Percentiles rank a stretch among this genome's conserved stretches.
Evolutionary conservation across 2,888 invertebrate genomes (phyloP).

Genomic region (Drosophila hawaiiensis): DNA sequence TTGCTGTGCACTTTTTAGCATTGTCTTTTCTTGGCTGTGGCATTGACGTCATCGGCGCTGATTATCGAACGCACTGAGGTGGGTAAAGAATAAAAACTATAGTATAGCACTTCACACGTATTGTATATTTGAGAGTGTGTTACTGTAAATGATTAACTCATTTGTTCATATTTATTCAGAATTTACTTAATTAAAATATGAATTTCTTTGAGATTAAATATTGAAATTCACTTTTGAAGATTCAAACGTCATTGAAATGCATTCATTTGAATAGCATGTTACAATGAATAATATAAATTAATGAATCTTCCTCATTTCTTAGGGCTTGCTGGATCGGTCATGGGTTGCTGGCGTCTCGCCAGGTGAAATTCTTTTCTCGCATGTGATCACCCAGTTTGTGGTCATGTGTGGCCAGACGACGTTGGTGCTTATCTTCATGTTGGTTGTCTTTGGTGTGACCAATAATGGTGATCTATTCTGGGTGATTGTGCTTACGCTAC

Average conservation of each 20-base stretch:
- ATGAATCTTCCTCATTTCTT: no score
- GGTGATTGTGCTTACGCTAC: no score
- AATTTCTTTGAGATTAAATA: neutral
- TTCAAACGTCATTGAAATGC: neutral
- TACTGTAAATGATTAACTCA: neutral
- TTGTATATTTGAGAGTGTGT: neutral
- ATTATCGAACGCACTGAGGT: slow-evolving; percentile 95
- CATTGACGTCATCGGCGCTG: slow-evolving; percentile 95
- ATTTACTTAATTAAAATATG: neutral
- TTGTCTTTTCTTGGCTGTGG: slow-evolving; percentile 98
- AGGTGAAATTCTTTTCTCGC: no score
- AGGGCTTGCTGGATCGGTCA: no score
- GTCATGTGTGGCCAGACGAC: no score
- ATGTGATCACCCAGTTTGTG: no score
- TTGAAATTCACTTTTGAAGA: neutral
- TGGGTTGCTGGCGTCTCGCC: no score
- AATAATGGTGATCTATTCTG: no score
- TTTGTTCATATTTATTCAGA: neutral
- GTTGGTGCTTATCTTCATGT: no score
- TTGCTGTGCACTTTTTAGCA: slow-evolving; percentile 87
- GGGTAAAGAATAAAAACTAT: slow-evolving; percentile 37
- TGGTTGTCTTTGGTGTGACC: no score
- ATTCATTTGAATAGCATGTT: neutral
- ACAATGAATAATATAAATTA: neutral
- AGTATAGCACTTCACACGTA: neutral